These are phyloP conservation scores for Psittacara wagleri DNA, from an alignment of 2,113 vertebrate genomes.

Conservation along the genomic window DNA sequence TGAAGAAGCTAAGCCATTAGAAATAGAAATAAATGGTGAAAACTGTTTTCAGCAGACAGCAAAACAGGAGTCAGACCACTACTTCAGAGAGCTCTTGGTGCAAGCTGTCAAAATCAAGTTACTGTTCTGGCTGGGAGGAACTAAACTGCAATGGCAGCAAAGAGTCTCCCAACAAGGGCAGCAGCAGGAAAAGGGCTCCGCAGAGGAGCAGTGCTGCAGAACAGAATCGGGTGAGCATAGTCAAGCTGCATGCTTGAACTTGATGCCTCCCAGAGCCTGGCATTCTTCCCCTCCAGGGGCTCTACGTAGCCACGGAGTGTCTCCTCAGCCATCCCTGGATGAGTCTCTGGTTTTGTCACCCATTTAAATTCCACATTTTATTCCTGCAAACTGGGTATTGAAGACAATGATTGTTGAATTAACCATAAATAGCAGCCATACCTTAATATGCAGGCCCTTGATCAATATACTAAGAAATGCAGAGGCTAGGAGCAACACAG, in stretches of 20 bases:
- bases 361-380: not conserved
- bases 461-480: not conserved
- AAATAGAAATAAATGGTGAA: not conserved
- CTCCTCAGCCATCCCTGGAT: not conserved
- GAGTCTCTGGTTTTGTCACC: not conserved
- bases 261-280: not conserved
- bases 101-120: conserved; percentile 53
- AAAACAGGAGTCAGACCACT: conserved; percentile 63
- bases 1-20: not conserved
- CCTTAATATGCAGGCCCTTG: not conserved
- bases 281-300: not conserved
- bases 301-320: accelerated
- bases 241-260: accelerated
- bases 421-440: not conserved
- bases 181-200: not conserved
- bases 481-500: not conserved
- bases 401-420: not conserved
- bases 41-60: not conserved
- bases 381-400: not conserved
- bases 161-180: not conserved
- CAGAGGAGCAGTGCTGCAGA: conserved; percentile 8
- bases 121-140: conserved; percentile 73
- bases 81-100: conserved; percentile 74
- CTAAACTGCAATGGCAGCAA: not conserved
- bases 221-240: not conserved